Conservation (phyloP, 2,888 invertebrate species). For the Apamea sordens region DNA sequence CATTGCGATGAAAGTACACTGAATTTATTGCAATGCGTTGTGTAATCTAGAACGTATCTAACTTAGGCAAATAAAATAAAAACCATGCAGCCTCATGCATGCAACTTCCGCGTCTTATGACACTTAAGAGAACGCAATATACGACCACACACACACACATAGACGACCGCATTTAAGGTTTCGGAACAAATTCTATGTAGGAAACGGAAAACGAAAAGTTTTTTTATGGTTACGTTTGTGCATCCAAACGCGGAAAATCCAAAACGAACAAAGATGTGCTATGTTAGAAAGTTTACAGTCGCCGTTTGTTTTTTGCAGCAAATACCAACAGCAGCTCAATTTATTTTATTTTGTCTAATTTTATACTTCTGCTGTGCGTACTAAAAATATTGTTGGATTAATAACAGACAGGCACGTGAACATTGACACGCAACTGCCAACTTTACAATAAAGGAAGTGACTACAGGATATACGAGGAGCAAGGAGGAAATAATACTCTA, state of each 20-base stretch:
- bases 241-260: constrained; percentile 53
- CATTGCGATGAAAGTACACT: constrained; percentile 44
- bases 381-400: constrained; percentile 29
- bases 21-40: constrained; percentile 44
- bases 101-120: constrained; percentile 53
- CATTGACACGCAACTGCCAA: constrained; percentile 23
- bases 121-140: constrained; percentile 37
- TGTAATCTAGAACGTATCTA: constrained; percentile 46
- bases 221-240: constrained; percentile 44
- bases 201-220: constrained; percentile 30
- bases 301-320: constrained; percentile 56
- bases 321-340: constrained; percentile 36
- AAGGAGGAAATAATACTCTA: constrained; percentile 48
- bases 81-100: constrained; percentile 39
- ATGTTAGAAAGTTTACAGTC: constrained; percentile 67
- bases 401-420: constrained; percentile 17
- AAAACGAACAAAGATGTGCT: constrained; percentile 67
- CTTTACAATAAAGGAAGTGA: not conserved
- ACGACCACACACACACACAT: not conserved
- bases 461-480: not conserved
- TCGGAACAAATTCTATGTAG: constrained; percentile 46
- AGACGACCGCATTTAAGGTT: constrained; percentile 37
- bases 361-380: constrained; percentile 31
- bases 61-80: constrained; percentile 49
- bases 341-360: constrained; percentile 52